Evolutionary conservation across 2,888 invertebrate genomes (phyloP).

Genomic region (Perithous albicinctus): DNA sequence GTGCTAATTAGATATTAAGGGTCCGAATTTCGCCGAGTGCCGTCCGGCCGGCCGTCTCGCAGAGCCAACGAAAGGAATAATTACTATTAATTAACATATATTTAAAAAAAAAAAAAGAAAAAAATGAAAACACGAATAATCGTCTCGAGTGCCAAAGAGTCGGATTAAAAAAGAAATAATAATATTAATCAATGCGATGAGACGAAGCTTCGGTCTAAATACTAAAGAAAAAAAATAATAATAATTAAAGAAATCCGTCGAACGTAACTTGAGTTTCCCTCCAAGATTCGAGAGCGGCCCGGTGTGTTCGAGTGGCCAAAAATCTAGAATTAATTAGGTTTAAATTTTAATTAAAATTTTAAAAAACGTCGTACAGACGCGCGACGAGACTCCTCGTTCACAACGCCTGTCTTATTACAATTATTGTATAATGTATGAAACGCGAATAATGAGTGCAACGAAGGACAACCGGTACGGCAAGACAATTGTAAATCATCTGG

Average conservation of each 20-base stretch:
- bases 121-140: too few relatives aligned
- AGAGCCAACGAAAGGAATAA: slow-evolving; percentile 65
- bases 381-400: neutral
- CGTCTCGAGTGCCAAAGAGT: slow-evolving; percentile 69
- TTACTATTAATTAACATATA: slow-evolving; percentile 46
- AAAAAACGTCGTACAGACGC: too few relatives aligned
- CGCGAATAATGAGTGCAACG: slow-evolving; percentile 58
- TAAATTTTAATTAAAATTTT: slow-evolving; percentile 27
- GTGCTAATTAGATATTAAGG: slow-evolving; percentile 79
- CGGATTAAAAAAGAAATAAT: slow-evolving; percentile 29
- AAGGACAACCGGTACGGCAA: slow-evolving; percentile 51
- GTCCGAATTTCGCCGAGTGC: slow-evolving; percentile 74
- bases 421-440: slow-evolving; percentile 27
- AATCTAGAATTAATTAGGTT: slow-evolving; percentile 32
- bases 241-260: slow-evolving; percentile 67
- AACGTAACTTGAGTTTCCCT: slow-evolving; percentile 72
- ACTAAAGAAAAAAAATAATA: slow-evolving; percentile 11
- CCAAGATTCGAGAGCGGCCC: slow-evolving; percentile 71
- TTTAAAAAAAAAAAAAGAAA: slow-evolving; percentile 26
- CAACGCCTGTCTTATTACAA: neutral
- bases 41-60: slow-evolving; percentile 72
- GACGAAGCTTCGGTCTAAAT: slow-evolving; percentile 19
- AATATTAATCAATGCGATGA: slow-evolving; percentile 37
- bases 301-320: slow-evolving; percentile 73
- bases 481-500: slow-evolving; percentile 26